A percentile compares a stretch with the other conserved stretches of the same genome.
Evolutionary conservation across 2,113 vertebrate species (phyloP).

Genomic region (Aspiorhynchus laticeps): DNA sequence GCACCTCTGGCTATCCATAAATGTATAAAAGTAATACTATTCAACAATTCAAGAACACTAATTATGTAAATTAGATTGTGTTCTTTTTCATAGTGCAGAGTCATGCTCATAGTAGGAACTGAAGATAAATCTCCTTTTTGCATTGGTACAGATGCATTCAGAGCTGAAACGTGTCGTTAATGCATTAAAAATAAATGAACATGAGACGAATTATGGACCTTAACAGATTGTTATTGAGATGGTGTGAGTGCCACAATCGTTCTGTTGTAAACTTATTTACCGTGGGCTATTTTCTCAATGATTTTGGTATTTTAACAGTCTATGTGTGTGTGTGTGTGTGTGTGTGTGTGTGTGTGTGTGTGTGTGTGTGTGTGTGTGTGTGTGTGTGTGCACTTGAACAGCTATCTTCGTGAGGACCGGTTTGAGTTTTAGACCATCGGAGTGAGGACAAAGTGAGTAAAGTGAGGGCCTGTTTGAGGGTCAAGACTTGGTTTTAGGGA

Average conservation of each 20-base stretch:
- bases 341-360: not conserved
- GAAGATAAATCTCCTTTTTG: not conserved
- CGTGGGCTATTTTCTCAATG: not conserved
- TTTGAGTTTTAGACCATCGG: no score
- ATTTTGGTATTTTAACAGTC: not conserved
- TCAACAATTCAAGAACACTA: slow-evolving; percentile 29
- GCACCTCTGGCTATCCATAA: not conserved
- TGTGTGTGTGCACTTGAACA: no score
- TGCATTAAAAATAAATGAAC: slow-evolving; percentile 20
- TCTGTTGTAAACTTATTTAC: not conserved
- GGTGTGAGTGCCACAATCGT: not conserved
- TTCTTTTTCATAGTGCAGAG: slow-evolving; percentile 16
- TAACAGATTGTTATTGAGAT: slow-evolving; percentile 5
- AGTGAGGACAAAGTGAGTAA: no score
- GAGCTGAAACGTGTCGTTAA: not conserved
- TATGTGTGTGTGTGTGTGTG: not conserved
- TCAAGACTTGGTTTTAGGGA: no score
- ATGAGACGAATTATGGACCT: not conserved
- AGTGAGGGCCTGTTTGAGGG: no score
- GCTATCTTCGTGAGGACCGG: no score
- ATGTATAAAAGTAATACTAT: slow-evolving; percentile 2
- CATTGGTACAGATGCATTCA: not conserved
- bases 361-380: no score
- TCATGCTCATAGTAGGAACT: not conserved
- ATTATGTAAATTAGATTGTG: slow-evolving; percentile 24